phyloP scores from a whole-genome alignment of 35 echinoderm and acorn worm species.

The Ophiothrix spiculata region DNA sequence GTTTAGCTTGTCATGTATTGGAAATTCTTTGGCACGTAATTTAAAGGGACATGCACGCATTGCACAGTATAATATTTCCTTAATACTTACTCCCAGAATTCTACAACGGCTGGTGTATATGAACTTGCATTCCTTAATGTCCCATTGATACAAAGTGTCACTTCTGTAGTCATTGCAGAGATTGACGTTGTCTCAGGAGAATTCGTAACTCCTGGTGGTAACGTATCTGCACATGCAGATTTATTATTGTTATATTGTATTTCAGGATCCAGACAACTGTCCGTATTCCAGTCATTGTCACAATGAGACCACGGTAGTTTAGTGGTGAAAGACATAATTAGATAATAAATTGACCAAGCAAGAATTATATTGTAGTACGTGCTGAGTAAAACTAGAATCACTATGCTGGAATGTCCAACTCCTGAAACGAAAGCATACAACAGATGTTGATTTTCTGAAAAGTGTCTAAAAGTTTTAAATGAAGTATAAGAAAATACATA shows the following conservation, averaged over 20 bases:
- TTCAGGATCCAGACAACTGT: slow-evolving; percentile 39
- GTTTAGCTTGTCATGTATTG: too few relatives aligned
- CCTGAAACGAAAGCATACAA: slow-evolving; percentile 24
- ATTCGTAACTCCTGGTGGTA: neutral
- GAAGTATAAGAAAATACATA: too few relatives aligned
- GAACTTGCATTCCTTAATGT: neutral
- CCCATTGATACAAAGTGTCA: neutral
- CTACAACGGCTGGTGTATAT: neutral
- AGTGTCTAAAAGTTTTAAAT: too few relatives aligned
- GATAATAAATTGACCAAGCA: neutral
- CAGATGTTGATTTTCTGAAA: too few relatives aligned
- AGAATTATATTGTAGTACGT: slow-evolving; percentile 81
- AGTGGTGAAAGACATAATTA: neutral
- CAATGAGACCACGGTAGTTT: neutral
- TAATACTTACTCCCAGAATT: neutral
- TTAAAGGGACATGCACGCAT: too few relatives aligned
- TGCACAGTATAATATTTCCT: too few relatives aligned
- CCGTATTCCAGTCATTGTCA: neutral
- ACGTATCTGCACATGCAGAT: neutral
- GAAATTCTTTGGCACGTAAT: too few relatives aligned
- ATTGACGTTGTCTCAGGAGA: neutral
- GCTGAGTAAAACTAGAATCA: slow-evolving; percentile 61
- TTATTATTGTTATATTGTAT: neutral
- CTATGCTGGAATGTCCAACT: slow-evolving; percentile 63
- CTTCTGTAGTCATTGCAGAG: neutral